Evolutionary conservation across 2,113 vertebrate species (phyloP), one percentile per base, ranked within the genome.

Genomic region (Herpailurus yagouaroundi): DNA sequence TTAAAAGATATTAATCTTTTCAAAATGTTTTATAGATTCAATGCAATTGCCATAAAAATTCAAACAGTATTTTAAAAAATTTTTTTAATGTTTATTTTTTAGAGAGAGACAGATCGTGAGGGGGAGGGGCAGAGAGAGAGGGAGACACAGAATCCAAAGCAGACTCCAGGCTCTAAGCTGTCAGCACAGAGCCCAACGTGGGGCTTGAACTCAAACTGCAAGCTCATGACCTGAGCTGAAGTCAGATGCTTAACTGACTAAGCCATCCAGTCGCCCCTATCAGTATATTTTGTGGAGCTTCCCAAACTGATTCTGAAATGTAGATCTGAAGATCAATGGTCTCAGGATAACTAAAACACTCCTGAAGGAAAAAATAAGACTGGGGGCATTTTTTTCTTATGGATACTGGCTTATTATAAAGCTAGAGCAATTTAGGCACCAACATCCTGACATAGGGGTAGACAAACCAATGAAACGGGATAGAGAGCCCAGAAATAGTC

Each of bases 31-130:
- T 64, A 66, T 77, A 76, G n/a, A 14, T 77, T 77, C 57, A 77
- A 66, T 64, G 48, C 19, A 86, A 64, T 41, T 55, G 57, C 45
- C 76, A 93, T 64, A 93, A 93, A 76, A 93, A 93, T 93, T 14
- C 19, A 19, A 66, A 55, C 27, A 52, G 45, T 86, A 18, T 86
- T 60, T 60, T 4, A 3, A 21, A 57, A 57, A 55, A 3, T 0
- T 23, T 60, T 8, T 60, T 60, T 60, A 60, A 60, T 60, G 57
- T 60, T 60, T 25, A 60, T 23, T 60, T 25, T 60, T 60, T 6
- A 60, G 57, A 60, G 57, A 60, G 21, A 57, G 16, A 19, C 11
- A 55, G 55, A 57, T 18, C 5, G 6, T 60, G 57, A 60, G 57
- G 21, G 57, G 57, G 21, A 60, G 57, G 57, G 21, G 21, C 21